Conservation (phyloP, 1,140 invertebrate genomes). For the Dreissena rostriformis region DNA sequence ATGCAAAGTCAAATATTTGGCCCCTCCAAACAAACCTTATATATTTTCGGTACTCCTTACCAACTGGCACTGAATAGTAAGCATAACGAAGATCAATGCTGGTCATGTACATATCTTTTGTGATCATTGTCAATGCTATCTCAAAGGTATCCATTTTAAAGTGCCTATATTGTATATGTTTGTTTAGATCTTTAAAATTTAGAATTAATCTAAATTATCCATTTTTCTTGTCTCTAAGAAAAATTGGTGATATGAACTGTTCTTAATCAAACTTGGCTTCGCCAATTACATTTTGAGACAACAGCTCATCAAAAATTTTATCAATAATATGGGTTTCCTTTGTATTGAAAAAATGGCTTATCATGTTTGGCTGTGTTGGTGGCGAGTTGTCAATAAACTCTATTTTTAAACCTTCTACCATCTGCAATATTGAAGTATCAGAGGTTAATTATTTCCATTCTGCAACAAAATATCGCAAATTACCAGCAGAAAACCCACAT, state of each 20-base stretch:
- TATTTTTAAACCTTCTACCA: no score
- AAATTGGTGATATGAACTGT: slow-evolving; percentile 34
- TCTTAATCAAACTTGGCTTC: no score
- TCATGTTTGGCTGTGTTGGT: no score
- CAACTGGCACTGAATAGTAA: slow-evolving; percentile 42
- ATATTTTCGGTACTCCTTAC: slow-evolving; percentile 34
- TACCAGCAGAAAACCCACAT: no score
- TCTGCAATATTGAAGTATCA: no score
- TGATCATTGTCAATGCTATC: slow-evolving; percentile 14
- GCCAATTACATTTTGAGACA: no score
- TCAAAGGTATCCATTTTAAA: slow-evolving; percentile 30
- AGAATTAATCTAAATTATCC: slow-evolving; percentile 19
- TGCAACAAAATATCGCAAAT: no score
- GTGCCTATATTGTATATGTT: background rate
- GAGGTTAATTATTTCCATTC: no score
- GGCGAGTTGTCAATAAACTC: no score
- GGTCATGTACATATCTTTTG: slow-evolving; percentile 12
- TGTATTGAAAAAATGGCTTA: no score
- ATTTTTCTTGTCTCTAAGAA: slow-evolving; percentile 20
- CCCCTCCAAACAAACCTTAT: slow-evolving; percentile 48
- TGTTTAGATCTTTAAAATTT: slow-evolving; percentile 15
- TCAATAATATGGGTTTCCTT: no score
- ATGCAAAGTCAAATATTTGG: slow-evolving; percentile 52
- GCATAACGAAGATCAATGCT: slow-evolving; percentile 49
- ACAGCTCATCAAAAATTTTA: no score